Evolutionary conservation across 2,888 invertebrate species (phyloP).

Genomic region (Oscheius sp.): DNA sequence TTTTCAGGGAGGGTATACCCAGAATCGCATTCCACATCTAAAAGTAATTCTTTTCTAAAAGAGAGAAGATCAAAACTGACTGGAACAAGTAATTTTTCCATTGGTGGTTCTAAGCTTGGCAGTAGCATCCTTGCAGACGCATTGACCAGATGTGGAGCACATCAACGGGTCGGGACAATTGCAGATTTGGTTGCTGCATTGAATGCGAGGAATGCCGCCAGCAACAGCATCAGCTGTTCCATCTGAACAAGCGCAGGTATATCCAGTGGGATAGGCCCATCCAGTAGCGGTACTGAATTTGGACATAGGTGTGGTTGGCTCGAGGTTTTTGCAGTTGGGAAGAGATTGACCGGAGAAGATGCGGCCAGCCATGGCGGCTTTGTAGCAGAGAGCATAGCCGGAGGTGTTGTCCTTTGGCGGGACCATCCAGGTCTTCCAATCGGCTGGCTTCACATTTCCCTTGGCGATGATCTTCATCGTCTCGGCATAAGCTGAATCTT

Average conservation of each 20-base stretch:
- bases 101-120: background rate
- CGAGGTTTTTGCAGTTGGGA: constrained; percentile 4
- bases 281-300: background rate
- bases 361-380: background rate
- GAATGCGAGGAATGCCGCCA: background rate
- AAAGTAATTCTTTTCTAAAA: too few relatives aligned
- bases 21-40: constrained; percentile 11
- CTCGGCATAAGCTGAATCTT: constrained; percentile 22
- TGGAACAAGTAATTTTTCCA: background rate
- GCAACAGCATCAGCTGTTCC: background rate
- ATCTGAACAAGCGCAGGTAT: constrained; percentile 17
- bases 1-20: background rate
- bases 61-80: too few relatives aligned
- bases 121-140: background rate
- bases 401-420: constrained; percentile 16
- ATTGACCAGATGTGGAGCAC: background rate
- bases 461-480: background rate
- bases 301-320: background rate
- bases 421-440: constrained; percentile 4
- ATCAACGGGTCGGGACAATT: background rate
- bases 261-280: background rate
- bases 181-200: background rate
- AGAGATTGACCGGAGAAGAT: background rate
- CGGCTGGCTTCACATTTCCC: background rate
- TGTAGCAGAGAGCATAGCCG: constrained; percentile 26